Evolutionary conservation across 2,113 vertebrate species (phyloP), one percentile per base, ranked within the genome.

Genomic region (Holacanthus passer): DNA sequence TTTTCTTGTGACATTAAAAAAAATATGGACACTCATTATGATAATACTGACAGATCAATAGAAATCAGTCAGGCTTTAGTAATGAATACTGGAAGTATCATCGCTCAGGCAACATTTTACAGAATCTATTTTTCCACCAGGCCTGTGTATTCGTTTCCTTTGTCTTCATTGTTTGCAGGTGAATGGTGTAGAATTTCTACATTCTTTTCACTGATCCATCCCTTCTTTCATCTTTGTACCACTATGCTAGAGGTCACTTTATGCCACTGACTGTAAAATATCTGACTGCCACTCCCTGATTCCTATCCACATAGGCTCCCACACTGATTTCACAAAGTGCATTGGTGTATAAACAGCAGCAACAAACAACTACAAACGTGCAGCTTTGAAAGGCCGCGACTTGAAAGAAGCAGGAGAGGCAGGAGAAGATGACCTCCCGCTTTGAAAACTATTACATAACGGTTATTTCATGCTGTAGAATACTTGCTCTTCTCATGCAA

Each of bases 231-330:
- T 63, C 55, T 84, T 82, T 84, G 27, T 75, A 12, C 6, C 11
- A 5, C n/a, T 4, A 20, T 27, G 55, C 22, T 60, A 77, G 82
- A 89, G 81, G 73, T 74, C 39, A 78, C 13, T 24, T 9, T 22
- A 20, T 24, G 48, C 6, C 3, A 20, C 6, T 24, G 27, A 53
- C 7, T 37, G 39, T 22, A 63, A 59, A 24, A 50, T 53, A 73
- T 58, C 64, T 62, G 13, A 45, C 10, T 29, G 81, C 75, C 89
- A 68, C 91, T 65, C 91, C 93, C 90, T 69, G 82, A 86, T 87
- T 70, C 14, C 16, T 77, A 70, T 89, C 68, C 13, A 67, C 32
- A 12, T 5, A 67, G 16, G 17, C 12, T 14, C 2, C 19, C 4
- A 37, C 3, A 14, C 8, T 17, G 0, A 59, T 12, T 24, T 52